Base-by-base conservation (phyloP, 2,888 invertebrate genomes). In the Campaea margaritaria region DNA sequence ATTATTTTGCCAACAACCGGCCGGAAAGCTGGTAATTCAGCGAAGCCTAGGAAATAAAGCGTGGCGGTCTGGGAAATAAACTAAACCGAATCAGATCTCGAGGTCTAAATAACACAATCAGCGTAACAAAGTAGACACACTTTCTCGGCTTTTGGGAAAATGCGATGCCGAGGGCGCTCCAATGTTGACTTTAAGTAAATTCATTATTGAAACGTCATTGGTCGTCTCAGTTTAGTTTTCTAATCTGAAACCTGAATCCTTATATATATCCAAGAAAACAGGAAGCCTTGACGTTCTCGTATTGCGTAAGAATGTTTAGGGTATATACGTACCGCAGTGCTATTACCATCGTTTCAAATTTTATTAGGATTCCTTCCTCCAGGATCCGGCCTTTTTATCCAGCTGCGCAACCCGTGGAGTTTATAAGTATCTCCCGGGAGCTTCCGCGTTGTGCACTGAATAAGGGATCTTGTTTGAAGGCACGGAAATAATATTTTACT, bases 111-210 rank as follows among this genome's bases (percentile, higher is more conserved):
- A 56, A 68, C 43, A 51, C 56, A 58, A 63, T 62, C 48, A 53
- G 47, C 31, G 53, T 46, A 46, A 38, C 53, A 27, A 45, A 48
- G 54, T n/a, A 49, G 64, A 64, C 54, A 54, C 58, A 66, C 65
- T 68, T 66, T 68, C 63, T 61, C 56, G 42, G 38, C 14, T 62
- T 63, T 65, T 38, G 57, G 57, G 56, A 58, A 65, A 62, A 51
- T 50, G 54, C 39, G n/a, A 10, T 27, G 27, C 42, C 9, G 13
- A 43, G 44, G 27, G 16, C 43, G 21, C 43, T 13, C 14, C 13
- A 39, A 39, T 39, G 14, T n/a, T n/a, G n/a, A n/a, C n/a, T n/a
- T n/a, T n/a, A n/a, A n/a, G n/a, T n/a, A n/a, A n/a, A n/a, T n/a
- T n/a, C n/a, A n/a, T n/a, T n/a, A n/a, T n/a, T n/a, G n/a, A n/a